Conservation (phyloP, 2,888 invertebrate species). For the Tupiocoris notatus region DNA sequence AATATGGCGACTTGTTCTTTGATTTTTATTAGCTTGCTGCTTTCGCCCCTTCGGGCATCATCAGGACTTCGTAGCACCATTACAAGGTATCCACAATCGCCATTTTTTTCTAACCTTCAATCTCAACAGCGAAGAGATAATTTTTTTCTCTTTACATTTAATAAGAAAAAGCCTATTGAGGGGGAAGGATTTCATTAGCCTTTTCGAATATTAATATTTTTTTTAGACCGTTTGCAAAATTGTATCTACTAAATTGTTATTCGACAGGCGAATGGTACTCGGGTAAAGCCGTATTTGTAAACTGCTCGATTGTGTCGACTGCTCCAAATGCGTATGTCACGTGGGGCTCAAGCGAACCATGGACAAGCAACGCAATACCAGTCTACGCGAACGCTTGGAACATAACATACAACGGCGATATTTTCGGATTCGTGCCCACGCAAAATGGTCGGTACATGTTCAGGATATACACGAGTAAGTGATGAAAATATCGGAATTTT, state of each 20-base stretch:
- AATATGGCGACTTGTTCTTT: too few relatives aligned
- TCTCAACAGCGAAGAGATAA: too few relatives aligned
- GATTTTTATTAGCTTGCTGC: too few relatives aligned
- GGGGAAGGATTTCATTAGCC: too few relatives aligned
- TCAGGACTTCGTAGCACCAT: too few relatives aligned
- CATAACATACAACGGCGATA: constrained; percentile 41
- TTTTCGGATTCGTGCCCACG: constrained; percentile 38
- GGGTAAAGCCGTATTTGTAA: constrained; percentile 31
- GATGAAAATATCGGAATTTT: background rate
- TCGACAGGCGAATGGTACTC: constrained; percentile 34
- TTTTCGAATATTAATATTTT: too few relatives aligned
- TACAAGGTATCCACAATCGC: too few relatives aligned
- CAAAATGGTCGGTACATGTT: constrained; percentile 32
- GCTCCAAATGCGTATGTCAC: constrained; percentile 34
- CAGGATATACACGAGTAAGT: constrained; percentile 36
- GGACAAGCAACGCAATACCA: constrained; percentile 41
- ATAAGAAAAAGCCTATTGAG: too few relatives aligned
- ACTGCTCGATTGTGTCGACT: constrained; percentile 2
- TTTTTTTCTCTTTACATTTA: too few relatives aligned
- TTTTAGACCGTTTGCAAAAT: too few relatives aligned
- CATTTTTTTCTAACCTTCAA: too few relatives aligned
- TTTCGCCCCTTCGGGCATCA: too few relatives aligned
- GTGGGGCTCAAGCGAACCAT: constrained; percentile 40
- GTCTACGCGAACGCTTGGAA: constrained; percentile 38
- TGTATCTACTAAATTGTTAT: background rate